These are phyloP conservation scores for Ptychodera flava DNA, from an alignment of 35 echinoderm and acorn worm species.

Conservation along the genomic window DNA sequence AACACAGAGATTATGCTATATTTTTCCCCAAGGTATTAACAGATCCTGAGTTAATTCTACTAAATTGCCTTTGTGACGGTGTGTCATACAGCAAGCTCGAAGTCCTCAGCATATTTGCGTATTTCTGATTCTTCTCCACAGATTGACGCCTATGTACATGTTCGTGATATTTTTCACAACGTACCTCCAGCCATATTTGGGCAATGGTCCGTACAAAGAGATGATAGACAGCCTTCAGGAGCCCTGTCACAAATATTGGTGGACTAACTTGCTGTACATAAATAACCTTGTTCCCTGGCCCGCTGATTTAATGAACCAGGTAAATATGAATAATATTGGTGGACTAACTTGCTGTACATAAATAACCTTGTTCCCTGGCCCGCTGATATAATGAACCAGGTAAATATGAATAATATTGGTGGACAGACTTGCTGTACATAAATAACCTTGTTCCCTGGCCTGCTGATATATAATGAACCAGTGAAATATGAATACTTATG, in stretches of 20 bases:
- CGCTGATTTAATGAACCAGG: conserved; percentile 12
- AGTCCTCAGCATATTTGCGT: too few species aligned
- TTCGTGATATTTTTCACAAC: conserved; percentile 55
- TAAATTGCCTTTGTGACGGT: too few species aligned
- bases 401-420: too few species aligned
- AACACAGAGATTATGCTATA: too few species aligned
- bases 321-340: too few species aligned
- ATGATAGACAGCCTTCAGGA: background rate
- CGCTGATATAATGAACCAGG: conserved; percentile 11
- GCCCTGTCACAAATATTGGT: conserved; percentile 71
- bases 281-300: conserved; percentile 55
- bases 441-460: conserved; percentile 55
- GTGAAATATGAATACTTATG: too few species aligned
- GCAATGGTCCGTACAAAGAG: conserved; percentile 56
- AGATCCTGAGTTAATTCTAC: too few species aligned
- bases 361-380: conserved; percentile 55
- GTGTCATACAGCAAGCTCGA: too few species aligned
- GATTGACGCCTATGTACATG: conserved; percentile 55
- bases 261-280: conserved; percentile 76
- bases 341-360: conserved; percentile 70
- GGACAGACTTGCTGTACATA: conserved; percentile 70
- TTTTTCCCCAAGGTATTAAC: too few species aligned
- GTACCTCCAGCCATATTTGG: conserved; percentile 60
- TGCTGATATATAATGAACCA: background rate
- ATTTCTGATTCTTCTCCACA: conserved; percentile 23